phyloP scores from a whole-genome alignment of 2,888 invertebrate genomes.

The Acrobasis suavella region DNA sequence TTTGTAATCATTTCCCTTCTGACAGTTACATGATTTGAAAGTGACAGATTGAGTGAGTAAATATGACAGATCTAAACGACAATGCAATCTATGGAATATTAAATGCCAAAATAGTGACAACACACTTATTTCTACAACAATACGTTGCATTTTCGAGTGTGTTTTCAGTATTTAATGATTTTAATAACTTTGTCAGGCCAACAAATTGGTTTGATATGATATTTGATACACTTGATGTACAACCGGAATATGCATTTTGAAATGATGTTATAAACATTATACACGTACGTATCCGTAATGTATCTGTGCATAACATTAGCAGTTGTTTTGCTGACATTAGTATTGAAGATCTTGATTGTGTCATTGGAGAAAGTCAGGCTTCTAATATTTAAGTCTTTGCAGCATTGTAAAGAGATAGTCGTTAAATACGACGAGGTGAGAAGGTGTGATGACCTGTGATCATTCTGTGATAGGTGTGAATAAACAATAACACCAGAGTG shows the following conservation, averaged over 20 bases:
- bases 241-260: constrained; percentile 27
- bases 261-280: constrained; percentile 8
- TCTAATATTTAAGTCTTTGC: neutral
- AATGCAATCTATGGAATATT: constrained; percentile 26
- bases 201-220: constrained; percentile 39
- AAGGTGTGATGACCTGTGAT: neutral
- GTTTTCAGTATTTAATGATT: constrained; percentile 17
- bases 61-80: constrained; percentile 38
- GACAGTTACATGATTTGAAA: constrained; percentile 48
- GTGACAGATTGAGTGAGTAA: constrained; percentile 46
- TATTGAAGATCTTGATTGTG: constrained; percentile 15
- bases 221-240: constrained; percentile 41
- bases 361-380: constrained; percentile 15
- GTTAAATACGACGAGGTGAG: no score
- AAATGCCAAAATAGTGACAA: constrained; percentile 9
- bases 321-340: constrained; percentile 23
- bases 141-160: constrained; percentile 27
- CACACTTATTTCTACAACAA: constrained; percentile 25
- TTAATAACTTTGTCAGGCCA: constrained; percentile 27
- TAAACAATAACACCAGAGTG: no score
- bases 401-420: neutral
- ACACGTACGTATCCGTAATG: constrained; percentile 6
- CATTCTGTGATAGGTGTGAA: no score
- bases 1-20: constrained; percentile 42
- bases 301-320: constrained; percentile 2